phyloP scores from a whole-genome alignment of 2,888 invertebrate species.

The Philopedon plagiatum region DNA sequence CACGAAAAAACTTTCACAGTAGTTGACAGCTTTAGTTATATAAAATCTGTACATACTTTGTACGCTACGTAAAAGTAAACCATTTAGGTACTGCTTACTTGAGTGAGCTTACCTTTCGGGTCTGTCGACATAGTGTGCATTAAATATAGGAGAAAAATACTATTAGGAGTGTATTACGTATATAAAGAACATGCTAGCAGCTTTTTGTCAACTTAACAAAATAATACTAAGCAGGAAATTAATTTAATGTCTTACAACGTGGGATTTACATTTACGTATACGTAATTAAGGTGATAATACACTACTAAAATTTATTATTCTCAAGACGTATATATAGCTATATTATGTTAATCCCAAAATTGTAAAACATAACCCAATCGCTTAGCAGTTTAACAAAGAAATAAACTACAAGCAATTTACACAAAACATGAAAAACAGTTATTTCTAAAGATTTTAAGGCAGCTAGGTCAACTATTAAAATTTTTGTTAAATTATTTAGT shows the following conservation, averaged over 20 bases:
- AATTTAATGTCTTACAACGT: not conserved
- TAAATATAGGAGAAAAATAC: conserved; percentile 43
- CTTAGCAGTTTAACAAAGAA: not conserved
- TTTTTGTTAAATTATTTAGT: too few species aligned
- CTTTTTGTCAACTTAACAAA: conserved; percentile 1
- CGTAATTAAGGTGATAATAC: too few species aligned
- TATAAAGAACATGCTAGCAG: conserved; percentile 5
- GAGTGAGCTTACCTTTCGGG: conserved; percentile 41
- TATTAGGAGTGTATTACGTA: conserved; percentile 32
- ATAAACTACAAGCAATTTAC: not conserved
- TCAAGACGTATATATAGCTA: too few species aligned
- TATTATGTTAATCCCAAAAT: not conserved
- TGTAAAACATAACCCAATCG: not conserved
- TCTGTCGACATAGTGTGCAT: conserved; percentile 45
- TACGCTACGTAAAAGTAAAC: not conserved
- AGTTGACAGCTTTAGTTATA: too few species aligned
- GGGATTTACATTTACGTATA: not conserved
- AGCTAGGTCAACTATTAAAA: too few species aligned
- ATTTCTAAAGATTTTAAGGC: not conserved
- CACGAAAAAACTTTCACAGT: too few species aligned
- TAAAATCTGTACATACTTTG: too few species aligned
- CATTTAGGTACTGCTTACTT: not conserved
- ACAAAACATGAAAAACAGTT: not conserved
- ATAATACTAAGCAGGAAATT: too few species aligned
- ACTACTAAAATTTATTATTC: too few species aligned